Evolutionary conservation across 2,888 invertebrate species (phyloP).

Genomic region (Leucoma salicis): DNA sequence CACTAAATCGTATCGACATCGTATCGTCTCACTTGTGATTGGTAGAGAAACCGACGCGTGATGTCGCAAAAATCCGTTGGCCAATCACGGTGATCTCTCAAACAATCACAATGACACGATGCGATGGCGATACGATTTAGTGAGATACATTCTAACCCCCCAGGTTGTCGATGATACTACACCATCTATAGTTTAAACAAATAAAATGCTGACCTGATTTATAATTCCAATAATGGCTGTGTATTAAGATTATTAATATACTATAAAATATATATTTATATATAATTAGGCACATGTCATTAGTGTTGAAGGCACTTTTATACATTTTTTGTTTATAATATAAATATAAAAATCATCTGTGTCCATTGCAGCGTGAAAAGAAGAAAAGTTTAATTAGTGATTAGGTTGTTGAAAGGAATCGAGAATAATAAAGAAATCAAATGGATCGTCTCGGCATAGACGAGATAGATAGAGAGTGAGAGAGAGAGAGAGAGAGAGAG

Average conservation of each 20-base stretch:
- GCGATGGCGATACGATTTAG: no score
- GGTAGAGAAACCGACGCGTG: no score
- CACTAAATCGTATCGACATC: no score
- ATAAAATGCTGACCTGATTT: conserved; percentile 6
- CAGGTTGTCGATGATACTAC: neutral
- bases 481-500: no score
- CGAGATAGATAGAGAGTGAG: no score
- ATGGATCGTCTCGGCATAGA: no score
- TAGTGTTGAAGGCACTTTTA: conserved; percentile 39
- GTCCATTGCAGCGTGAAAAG: conserved; percentile 63
- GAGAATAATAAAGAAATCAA: neutral
- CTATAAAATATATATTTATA: conserved; percentile 29
- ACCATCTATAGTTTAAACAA: conserved; percentile 1
- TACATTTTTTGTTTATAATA: conserved; percentile 22
- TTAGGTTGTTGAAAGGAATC: conserved; percentile 4
- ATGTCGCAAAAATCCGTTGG: no score
- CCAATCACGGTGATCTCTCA: no score
- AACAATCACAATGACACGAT: no score
- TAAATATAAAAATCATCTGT: conserved; percentile 47
- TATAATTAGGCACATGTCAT: conserved; percentile 53
- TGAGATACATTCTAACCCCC: no score
- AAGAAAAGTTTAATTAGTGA: conserved; percentile 30
- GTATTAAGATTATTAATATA: conserved; percentile 24
- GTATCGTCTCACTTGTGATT: no score
- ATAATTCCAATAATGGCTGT: conserved; percentile 19